phyloP scores from a whole-genome alignment of 30 jellyfish, hydroid and myxozoan species.

The Catostylus mosaicus region DNA sequence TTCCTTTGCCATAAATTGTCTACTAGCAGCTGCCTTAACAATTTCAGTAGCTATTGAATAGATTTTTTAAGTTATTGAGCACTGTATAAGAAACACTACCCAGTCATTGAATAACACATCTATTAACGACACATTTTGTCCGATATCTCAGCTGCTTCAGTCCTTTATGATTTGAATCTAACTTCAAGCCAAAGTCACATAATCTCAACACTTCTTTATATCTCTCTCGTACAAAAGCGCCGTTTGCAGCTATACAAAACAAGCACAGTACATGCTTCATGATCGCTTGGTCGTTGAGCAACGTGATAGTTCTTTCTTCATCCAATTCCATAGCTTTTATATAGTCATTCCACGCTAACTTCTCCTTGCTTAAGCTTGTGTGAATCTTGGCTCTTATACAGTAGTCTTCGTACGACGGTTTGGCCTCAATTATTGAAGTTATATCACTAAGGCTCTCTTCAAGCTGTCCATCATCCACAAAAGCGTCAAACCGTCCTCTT shows the following conservation, averaged over 20 bases:
- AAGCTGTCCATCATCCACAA: slow-evolving; percentile 26
- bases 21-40: no score
- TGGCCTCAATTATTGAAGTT: slow-evolving; percentile 37
- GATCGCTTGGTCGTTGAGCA: slow-evolving; percentile 53
- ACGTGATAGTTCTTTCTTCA: slow-evolving; percentile 57
- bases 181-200: slow-evolving; percentile 81
- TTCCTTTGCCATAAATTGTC: no score
- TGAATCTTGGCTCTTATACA: slow-evolving; percentile 72
- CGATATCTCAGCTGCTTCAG: slow-evolving; percentile 73
- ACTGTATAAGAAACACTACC: no score
- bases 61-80: no score
- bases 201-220: slow-evolving; percentile 51
- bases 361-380: slow-evolving; percentile 52
- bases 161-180: slow-evolving; percentile 78
- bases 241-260: slow-evolving; percentile 76
- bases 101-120: slow-evolving; percentile 54
- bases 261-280: slow-evolving; percentile 53
- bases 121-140: slow-evolving; percentile 66
- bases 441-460: slow-evolving; percentile 70
- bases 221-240: slow-evolving; percentile 63
- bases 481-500: slow-evolving; percentile 66
- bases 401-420: slow-evolving; percentile 53
- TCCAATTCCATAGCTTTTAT: slow-evolving; percentile 72
- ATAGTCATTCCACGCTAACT: slow-evolving; percentile 81
- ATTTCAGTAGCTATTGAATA: no score